Conservation (phyloP, 2,888 invertebrate species). For the Nephrocerus scutellatus region DNA sequence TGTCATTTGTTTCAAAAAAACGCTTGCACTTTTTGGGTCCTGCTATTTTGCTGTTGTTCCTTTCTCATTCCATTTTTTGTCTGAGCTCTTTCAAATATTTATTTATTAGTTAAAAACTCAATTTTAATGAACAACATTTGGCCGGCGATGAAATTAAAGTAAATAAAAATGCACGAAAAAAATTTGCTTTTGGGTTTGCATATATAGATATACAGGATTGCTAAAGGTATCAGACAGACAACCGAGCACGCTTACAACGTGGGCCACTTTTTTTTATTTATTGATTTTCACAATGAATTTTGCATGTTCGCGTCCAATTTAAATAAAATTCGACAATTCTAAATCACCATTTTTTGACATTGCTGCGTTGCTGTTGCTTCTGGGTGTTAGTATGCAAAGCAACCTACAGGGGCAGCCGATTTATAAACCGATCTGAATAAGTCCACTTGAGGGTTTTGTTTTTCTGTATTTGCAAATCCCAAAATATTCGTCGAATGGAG, state of each 20-base stretch:
- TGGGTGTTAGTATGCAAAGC: too few relatives aligned
- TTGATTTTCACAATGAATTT: constrained; percentile 47
- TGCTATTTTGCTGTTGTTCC: too few relatives aligned
- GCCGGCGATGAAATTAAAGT: constrained; percentile 11
- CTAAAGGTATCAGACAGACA: constrained; percentile 18
- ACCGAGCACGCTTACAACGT: constrained; percentile 13
- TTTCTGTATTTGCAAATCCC: too few relatives aligned
- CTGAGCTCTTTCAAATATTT: too few relatives aligned
- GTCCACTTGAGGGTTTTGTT: too few relatives aligned
- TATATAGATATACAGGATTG: constrained; percentile 15
- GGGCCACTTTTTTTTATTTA: constrained; percentile 31
- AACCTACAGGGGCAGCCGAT: too few relatives aligned
- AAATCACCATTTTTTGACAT: constrained; percentile 47
- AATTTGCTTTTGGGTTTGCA: constrained; percentile 5
- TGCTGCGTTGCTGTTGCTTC: too few relatives aligned
- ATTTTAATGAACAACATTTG: constrained; percentile 41
- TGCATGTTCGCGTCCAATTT: constrained; percentile 48
- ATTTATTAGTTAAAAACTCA: constrained; percentile 44
- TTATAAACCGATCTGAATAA: too few relatives aligned
- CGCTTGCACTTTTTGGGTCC: too few relatives aligned
- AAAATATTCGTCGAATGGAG: too few relatives aligned
- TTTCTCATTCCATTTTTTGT: too few relatives aligned
- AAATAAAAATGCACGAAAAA: background rate
- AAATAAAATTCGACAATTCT: constrained; percentile 49
- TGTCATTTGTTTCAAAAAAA: too few relatives aligned